Percentiles rank a stretch among this genome's conserved stretches.
Conservation (phyloP, 2,797 vertebrate species). For the Glyptemys insculpta region DNA sequence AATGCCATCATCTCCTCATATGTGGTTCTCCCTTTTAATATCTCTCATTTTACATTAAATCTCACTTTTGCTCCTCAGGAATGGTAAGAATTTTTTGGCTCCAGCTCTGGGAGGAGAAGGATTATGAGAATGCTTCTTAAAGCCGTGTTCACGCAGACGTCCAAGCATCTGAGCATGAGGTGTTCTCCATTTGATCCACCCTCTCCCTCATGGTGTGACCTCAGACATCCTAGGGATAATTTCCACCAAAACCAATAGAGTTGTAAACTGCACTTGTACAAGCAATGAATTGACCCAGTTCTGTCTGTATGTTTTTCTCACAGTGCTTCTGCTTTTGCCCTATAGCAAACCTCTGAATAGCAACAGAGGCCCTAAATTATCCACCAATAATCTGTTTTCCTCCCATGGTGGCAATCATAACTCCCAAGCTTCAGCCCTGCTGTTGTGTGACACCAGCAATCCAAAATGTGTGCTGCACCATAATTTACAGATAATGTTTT, state of each 20-base stretch:
- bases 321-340: not conserved
- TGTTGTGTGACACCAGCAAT: not conserved
- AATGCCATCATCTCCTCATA: constrained; percentile 67
- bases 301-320: not conserved
- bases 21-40: constrained; percentile 54
- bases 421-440: not conserved
- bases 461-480: not conserved
- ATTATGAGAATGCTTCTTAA: not conserved
- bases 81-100: constrained; percentile 38
- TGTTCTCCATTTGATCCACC: not conserved
- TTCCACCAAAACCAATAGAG: not conserved
- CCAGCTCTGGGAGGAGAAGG: not conserved
- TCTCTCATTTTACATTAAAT: constrained; percentile 68
- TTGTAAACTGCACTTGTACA: not conserved
- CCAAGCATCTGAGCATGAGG: not conserved
- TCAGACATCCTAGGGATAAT: not conserved
- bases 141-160: not conserved
- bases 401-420: not conserved
- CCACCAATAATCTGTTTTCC: not conserved
- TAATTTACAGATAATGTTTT: not conserved
- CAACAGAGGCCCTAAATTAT: not conserved
- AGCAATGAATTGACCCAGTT: not conserved
- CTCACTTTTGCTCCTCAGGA: constrained; percentile 44
- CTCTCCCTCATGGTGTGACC: accelerated
- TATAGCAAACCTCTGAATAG: not conserved